Evolutionary conservation across 30 jellyfish, hydroid and myxozoan species (phyloP), one percentile per base, ranked within the genome.

Genomic region (Turritopsis dohrnii): DNA sequence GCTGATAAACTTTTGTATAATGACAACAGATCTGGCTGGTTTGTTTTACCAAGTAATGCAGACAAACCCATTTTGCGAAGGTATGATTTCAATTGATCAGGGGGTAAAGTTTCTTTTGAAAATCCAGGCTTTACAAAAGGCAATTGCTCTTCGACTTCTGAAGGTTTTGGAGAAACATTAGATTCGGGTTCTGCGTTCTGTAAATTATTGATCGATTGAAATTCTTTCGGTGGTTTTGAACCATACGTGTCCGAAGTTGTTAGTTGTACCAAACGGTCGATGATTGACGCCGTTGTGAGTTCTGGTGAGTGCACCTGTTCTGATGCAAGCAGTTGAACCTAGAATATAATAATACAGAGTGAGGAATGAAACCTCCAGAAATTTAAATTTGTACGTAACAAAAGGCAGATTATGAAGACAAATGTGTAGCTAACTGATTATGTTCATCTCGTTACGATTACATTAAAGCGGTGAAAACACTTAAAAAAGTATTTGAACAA

Each of bases 201-300:
- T 18, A 72, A 80, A 28, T 52, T 77, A 69, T 26, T 71, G 83
- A 54, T 66, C 20, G 60, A 23, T 26, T 29, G 54, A 60, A 80
- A 80, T 26, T 65, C 79, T 53, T 24, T 80, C 41, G 99, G 99
- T 18, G 99, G 99, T 24, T 80, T 84, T 9, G 96, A 29, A 19
- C 96, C 99, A 79, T 88, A 94, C 8, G 99, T 94, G 66, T 94
- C 99, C 54, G 93, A 87, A 0, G 96, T 87, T 28, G 96, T 86
- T 72, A 85, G 90, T 80, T 94, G 99, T n/a, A 89, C 75, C n/a
- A 94, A 93, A 27, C 96, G 96, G 73, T 94, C 99, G 76, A 94
- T 89, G 53, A 94, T 85, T 7, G 99, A 94, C 21, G 99, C 99
- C 16, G 99, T 79, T 0, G 99, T 94, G 52, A 88, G 94, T 66